Conservation (phyloP, 2,888 invertebrate species). For the Blastobasis lacticolella region DNA sequence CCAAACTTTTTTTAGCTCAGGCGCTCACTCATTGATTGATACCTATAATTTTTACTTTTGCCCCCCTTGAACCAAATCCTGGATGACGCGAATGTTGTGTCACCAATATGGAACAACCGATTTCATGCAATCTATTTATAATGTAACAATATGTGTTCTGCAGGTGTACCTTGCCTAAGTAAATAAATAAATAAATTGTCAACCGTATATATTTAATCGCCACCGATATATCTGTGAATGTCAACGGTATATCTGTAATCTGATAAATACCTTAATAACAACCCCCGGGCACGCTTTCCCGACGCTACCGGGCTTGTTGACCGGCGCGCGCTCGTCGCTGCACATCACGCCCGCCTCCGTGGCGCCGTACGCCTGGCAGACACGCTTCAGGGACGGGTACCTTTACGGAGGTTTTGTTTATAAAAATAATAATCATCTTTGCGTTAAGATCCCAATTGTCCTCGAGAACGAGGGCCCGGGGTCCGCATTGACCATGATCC, state of each 20-base stretch:
- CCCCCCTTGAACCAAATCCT: no score
- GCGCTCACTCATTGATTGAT: background rate
- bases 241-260: background rate
- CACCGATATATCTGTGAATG: background rate
- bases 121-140: no score
- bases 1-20: background rate
- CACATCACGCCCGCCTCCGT: conserved; percentile 21
- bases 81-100: no score
- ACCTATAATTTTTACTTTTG: background rate
- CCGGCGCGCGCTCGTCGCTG: conserved; percentile 10
- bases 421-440: background rate
- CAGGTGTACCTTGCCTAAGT: no score
- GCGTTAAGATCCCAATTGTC: no score
- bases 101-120: no score
- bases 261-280: conserved; percentile 19
- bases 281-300: conserved; percentile 16
- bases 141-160: no score
- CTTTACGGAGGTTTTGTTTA: conserved; percentile 13
- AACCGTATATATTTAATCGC: background rate
- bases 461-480: no score
- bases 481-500: no score
- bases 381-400: conserved; percentile 15
- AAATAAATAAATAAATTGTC: background rate
- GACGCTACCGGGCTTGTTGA: conserved; percentile 19
- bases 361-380: conserved; percentile 23